Percentiles rank a stretch among this genome's conserved stretches.
phyloP scores from a whole-genome alignment of 2,797 vertebrate genomes.

The Coccyzus lansbergi region DNA sequence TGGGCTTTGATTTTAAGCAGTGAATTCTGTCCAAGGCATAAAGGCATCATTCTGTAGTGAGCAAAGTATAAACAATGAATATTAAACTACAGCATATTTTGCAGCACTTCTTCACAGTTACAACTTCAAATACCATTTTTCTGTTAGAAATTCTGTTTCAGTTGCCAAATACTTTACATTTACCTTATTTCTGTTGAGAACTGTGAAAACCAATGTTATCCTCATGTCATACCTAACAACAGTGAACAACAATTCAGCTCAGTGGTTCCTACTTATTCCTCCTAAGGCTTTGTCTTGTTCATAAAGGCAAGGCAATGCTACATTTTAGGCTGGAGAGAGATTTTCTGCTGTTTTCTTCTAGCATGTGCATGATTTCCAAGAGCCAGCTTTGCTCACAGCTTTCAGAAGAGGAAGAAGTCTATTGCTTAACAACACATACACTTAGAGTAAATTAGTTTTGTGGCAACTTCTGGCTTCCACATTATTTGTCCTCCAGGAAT shows the following conservation, averaged over 20 bases:
- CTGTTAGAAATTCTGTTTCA: neutral
- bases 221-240: neutral
- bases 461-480: neutral
- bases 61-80: neutral
- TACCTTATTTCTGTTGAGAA: neutral
- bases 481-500: neutral
- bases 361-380: neutral
- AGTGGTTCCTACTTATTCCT: neutral
- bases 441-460: neutral
- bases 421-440: neutral
- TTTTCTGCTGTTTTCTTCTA: neutral
- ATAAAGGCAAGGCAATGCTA: neutral
- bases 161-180: neutral
- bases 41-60: neutral
- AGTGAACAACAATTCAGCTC: neutral
- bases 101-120: neutral
- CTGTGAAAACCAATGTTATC: neutral
- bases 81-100: neutral
- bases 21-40: neutral
- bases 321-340: neutral
- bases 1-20: neutral
- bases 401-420: neutral
- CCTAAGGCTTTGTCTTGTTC: neutral
- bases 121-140: neutral
- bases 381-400: neutral